These are phyloP conservation scores for Poecilobothrus nobilitatus DNA, from an alignment of 2,888 invertebrate species.

Conservation along the genomic window DNA sequence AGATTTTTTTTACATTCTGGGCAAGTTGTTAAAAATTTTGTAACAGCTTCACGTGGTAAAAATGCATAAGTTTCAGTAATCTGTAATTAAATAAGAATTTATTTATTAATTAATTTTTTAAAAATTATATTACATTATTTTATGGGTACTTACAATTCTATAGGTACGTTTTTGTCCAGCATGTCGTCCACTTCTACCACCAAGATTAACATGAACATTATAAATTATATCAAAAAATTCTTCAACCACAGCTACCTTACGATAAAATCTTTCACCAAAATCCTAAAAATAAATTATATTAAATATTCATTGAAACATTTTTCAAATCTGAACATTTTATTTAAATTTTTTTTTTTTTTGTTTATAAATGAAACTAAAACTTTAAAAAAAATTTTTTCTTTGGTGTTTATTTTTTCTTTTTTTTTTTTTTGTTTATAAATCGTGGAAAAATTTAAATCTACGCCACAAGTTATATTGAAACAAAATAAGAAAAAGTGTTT, in stretches of 20 bases:
- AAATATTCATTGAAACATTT: constrained; percentile 4
- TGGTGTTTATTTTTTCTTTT: no score
- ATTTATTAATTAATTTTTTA: not conserved
- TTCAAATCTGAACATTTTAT: not conserved
- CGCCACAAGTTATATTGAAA: no score
- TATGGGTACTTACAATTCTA: constrained; percentile 62
- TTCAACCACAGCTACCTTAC: constrained; percentile 93
- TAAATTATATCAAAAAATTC: constrained; percentile 96
- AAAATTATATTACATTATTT: not conserved
- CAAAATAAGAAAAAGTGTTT: no score
- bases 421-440: not conserved
- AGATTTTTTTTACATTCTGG: constrained; percentile 63
- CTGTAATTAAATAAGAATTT: constrained; percentile 50
- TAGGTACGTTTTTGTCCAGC: constrained; percentile 97
- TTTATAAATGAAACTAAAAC: not conserved
- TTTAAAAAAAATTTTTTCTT: not conserved
- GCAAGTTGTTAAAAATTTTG: constrained; percentile 89
- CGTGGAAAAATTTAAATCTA: no score
- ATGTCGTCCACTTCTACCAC: constrained; percentile 86
- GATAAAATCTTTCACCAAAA: constrained; percentile 68
- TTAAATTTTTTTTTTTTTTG: not conserved
- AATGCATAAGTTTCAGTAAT: constrained; percentile 95
- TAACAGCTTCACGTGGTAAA: constrained; percentile 91
- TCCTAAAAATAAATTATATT: constrained; percentile 50
- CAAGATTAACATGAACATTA: constrained; percentile 88